Evolutionary conservation across 1,140 invertebrate species (phyloP).

Genomic region (Eupeodes corollae): DNA sequence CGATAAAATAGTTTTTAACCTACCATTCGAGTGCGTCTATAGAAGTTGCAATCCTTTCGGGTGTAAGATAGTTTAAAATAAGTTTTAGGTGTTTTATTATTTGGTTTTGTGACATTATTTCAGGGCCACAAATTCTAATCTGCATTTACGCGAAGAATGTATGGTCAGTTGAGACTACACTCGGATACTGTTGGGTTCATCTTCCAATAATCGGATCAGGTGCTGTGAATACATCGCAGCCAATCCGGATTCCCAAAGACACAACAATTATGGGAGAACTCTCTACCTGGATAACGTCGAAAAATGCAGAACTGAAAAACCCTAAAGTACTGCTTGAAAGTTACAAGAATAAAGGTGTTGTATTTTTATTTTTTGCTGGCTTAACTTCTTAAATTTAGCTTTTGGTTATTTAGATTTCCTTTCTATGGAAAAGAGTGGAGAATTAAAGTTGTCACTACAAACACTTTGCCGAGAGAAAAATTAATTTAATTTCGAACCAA

Average conservation of each 20-base stretch:
- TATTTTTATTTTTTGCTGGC: too few relatives aligned
- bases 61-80: constrained; percentile 21
- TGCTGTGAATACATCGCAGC: constrained; percentile 2
- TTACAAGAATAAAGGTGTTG: constrained; percentile 29
- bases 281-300: constrained; percentile 26
- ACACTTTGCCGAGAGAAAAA: too few relatives aligned
- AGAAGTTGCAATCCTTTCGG: constrained; percentile 35
- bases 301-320: constrained; percentile 30
- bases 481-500: too few relatives aligned
- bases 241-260: constrained; percentile 26
- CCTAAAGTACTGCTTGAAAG: constrained; percentile 28
- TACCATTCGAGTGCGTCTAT: constrained; percentile 37
- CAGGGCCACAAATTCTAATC: constrained; percentile 37
- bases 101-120: background rate
- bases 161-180: constrained; percentile 20
- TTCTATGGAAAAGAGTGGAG: too few relatives aligned
- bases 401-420: too few relatives aligned
- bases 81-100: background rate
- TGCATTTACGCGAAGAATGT: constrained; percentile 34
- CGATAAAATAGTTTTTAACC: constrained; percentile 34
- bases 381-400: too few relatives aligned
- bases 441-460: too few relatives aligned
- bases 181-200: constrained; percentile 35
- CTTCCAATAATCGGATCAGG: constrained; percentile 25
- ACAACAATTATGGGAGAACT: constrained; percentile 27